Percentiles rank a stretch among this genome's conserved stretches.
These are phyloP conservation scores for Phyto melanocephala DNA, from an alignment of 2,888 invertebrate species.

Conservation along the genomic window DNA sequence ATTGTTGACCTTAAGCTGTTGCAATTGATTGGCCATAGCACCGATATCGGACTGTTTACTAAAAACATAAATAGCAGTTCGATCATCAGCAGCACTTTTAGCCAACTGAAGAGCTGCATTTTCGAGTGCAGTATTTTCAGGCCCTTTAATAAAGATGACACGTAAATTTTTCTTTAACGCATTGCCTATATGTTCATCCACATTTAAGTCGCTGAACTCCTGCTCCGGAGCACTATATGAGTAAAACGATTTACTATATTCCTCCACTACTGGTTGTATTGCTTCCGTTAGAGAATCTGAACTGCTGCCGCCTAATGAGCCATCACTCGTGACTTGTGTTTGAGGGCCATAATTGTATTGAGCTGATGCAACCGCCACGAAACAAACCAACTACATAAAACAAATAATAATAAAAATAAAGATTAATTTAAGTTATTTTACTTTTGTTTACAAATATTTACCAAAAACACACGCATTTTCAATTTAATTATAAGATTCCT, in stretches of 20 bases:
- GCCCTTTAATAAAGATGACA: constrained; percentile 76
- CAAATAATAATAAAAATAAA: background rate
- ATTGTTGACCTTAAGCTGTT: constrained; percentile 68
- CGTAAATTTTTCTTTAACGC: constrained; percentile 72
- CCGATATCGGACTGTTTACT: constrained; percentile 74
- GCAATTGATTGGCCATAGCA: constrained; percentile 70
- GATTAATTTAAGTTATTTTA: background rate
- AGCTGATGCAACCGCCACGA: constrained; percentile 63
- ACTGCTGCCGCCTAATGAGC: constrained; percentile 26
- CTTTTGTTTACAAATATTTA: constrained; percentile 51
- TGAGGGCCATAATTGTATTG: constrained; percentile 59
- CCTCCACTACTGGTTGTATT: constrained; percentile 67
- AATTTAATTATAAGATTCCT: constrained; percentile 52
- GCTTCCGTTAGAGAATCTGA: constrained; percentile 66
- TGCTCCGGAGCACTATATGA: constrained; percentile 75
- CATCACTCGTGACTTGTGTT: constrained; percentile 40
- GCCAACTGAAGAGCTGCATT: constrained; percentile 73
- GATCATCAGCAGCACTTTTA: constrained; percentile 72
- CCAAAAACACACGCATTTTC: constrained; percentile 73
- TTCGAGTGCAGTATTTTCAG: constrained; percentile 73
- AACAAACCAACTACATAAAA: constrained; percentile 69
- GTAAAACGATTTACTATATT: constrained; percentile 69
- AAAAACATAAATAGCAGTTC: constrained; percentile 74
- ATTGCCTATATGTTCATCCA: constrained; percentile 67
- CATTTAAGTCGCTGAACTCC: constrained; percentile 69